Conservation (phyloP, 2,113 vertebrate genomes). For the Archocentrus centrarchus region DNA sequence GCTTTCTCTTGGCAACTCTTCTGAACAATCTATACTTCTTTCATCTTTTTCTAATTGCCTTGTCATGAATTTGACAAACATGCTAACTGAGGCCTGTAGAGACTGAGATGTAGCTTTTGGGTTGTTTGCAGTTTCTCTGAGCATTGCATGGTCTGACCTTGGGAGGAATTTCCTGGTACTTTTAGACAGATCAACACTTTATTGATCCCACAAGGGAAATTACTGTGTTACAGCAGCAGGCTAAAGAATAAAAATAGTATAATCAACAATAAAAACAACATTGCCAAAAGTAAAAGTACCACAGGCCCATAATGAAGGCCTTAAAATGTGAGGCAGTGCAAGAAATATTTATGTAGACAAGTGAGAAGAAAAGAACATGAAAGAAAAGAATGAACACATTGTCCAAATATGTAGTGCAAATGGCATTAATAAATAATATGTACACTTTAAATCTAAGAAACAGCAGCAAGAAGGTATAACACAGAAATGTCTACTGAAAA, state of each 20-base stretch:
- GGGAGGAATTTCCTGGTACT: neutral
- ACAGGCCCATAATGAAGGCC: neutral
- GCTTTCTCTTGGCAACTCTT: neutral
- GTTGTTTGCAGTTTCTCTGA: neutral
- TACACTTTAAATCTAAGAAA: too few relatives aligned
- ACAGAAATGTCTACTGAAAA: too few relatives aligned
- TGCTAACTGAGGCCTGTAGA: neutral
- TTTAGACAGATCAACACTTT: neutral
- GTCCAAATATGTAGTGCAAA: too few relatives aligned
- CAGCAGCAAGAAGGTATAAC: too few relatives aligned
- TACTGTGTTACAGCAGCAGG: neutral
- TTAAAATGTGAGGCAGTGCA: neutral
- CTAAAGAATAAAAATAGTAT: neutral
- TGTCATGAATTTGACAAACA: neutral
- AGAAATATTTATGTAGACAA: neutral
- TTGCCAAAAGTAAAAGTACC: neutral
- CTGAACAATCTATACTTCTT: neutral
- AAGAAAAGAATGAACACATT: too few relatives aligned
- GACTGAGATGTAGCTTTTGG: neutral
- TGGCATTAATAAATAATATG: too few relatives aligned
- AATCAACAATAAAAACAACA: neutral
- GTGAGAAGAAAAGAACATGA: neutral
- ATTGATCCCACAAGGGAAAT: neutral
- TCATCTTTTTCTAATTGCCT: neutral
- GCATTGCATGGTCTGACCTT: neutral